These are phyloP conservation scores for Pteropus rufus DNA, from an alignment of 2,797 vertebrate species.

Conservation along the genomic window DNA sequence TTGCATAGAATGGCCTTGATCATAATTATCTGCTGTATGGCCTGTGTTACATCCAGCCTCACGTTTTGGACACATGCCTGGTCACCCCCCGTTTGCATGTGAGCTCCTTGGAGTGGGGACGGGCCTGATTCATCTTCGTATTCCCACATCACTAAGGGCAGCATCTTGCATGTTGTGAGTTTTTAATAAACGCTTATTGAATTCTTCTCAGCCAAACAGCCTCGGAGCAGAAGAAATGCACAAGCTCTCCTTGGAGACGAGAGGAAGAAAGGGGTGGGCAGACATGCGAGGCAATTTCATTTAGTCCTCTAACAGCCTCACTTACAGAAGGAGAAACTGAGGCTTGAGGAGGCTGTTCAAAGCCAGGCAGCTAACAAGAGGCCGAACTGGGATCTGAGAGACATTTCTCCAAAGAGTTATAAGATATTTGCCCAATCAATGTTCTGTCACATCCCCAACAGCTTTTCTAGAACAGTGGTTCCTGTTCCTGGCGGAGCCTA, in stretches of 20 bases:
- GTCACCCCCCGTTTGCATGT: background rate
- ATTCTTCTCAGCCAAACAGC: background rate
- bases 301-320: background rate
- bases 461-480: background rate
- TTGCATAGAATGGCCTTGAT: background rate
- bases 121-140: background rate
- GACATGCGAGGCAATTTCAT: background rate
- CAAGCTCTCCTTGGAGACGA: conserved; percentile 1
- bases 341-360: background rate
- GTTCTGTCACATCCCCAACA: background rate
- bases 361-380: background rate
- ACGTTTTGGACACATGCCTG: background rate
- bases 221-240: background rate
- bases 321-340: conserved; percentile 8
- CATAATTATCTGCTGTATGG: background rate
- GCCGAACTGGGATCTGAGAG: background rate
- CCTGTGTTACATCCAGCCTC: background rate
- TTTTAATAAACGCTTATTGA: conserved; percentile 58
- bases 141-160: background rate
- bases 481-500: background rate
- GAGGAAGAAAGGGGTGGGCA: background rate
- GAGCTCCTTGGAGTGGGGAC: background rate
- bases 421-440: background rate
- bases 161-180: background rate
- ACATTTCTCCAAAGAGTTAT: background rate